Evolutionary conservation across 2,888 invertebrate genomes (phyloP).

Genomic region (Sthenelais limicola): DNA sequence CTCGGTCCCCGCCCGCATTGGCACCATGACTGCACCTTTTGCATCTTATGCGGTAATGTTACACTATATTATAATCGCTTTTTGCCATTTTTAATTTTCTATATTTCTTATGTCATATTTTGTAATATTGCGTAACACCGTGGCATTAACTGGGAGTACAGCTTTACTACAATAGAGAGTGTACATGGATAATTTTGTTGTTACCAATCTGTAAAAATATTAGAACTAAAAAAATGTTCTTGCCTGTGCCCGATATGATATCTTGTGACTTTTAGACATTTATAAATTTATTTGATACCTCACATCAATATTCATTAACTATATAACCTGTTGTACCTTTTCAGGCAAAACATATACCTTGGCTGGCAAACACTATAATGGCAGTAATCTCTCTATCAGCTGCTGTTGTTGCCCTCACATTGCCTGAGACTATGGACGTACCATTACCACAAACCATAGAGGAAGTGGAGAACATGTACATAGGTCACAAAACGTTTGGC

Average conservation of each 20-base stretch:
- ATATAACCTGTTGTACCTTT: neutral
- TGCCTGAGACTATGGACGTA: conserved; percentile 7
- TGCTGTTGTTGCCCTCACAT: neutral
- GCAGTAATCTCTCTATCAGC: neutral
- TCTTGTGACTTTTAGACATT: neutral
- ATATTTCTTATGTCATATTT: neutral
- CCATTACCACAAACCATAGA: conserved; percentile 19
- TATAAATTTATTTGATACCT: too few species aligned
- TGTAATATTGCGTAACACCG: neutral
- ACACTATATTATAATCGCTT: neutral
- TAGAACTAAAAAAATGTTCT: too few species aligned
- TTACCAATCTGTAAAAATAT: too few species aligned
- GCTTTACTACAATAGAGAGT: neutral
- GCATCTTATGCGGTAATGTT: conserved; percentile 22
- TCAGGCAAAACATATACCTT: conserved; percentile 28
- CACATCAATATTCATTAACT: too few species aligned
- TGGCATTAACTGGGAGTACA: neutral
- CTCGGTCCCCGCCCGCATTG: neutral
- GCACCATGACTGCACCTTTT: conserved; percentile 23
- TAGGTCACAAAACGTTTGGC: neutral
- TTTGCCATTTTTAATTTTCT: neutral
- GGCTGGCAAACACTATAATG: conserved; percentile 7
- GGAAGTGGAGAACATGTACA: neutral
- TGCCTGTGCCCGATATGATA: too few species aligned
- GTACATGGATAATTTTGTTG: neutral